These are phyloP conservation scores for Ellobium chinense DNA, from an alignment of 2,888 invertebrate genomes.

Conservation along the genomic window DNA sequence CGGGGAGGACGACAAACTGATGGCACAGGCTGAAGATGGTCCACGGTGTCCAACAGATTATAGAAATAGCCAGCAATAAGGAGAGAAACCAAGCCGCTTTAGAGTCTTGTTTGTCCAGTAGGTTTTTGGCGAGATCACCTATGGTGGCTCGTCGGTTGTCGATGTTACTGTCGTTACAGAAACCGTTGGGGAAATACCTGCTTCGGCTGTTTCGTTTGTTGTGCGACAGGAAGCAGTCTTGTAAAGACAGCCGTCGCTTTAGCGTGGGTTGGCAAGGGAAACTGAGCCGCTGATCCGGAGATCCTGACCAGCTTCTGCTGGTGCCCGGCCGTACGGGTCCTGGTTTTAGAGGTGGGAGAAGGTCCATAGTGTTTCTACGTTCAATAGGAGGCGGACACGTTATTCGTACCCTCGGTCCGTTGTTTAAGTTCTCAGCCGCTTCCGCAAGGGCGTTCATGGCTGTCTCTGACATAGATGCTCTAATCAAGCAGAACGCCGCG, in stretches of 20 bases:
- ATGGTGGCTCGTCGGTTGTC: slow-evolving; percentile 37
- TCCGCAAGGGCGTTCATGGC: slow-evolving; percentile 45
- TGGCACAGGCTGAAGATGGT: slow-evolving; percentile 59
- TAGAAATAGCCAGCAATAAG: slow-evolving; percentile 64
- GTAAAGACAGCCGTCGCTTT: slow-evolving; percentile 35
- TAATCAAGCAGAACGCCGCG: slow-evolving; percentile 39
- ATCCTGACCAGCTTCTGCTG: slow-evolving; percentile 46
- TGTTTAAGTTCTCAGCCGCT: slow-evolving; percentile 19
- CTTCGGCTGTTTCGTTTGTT: slow-evolving; percentile 32
- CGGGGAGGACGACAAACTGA: slow-evolving; percentile 53
- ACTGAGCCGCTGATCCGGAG: slow-evolving; percentile 40
- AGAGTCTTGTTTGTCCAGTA: slow-evolving; percentile 69
- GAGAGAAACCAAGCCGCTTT: slow-evolving; percentile 68
- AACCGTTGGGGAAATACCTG: slow-evolving; percentile 41
- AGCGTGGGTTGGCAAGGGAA: slow-evolving; percentile 23
- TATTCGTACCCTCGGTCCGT: slow-evolving; percentile 17
- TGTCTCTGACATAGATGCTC: slow-evolving; percentile 45
- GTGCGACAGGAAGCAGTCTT: slow-evolving; percentile 25
- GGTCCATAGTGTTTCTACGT: slow-evolving; percentile 37
- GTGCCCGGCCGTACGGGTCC: background rate
- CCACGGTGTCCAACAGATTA: slow-evolving; percentile 69
- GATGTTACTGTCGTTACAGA: slow-evolving; percentile 29
- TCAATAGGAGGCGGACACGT: slow-evolving; percentile 31
- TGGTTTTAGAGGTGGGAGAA: slow-evolving; percentile 4
- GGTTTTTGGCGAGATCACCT: slow-evolving; percentile 64